Evolutionary conservation across 2,113 vertebrate species (phyloP).

Genomic region (Pelvicachromis taeniatus): DNA sequence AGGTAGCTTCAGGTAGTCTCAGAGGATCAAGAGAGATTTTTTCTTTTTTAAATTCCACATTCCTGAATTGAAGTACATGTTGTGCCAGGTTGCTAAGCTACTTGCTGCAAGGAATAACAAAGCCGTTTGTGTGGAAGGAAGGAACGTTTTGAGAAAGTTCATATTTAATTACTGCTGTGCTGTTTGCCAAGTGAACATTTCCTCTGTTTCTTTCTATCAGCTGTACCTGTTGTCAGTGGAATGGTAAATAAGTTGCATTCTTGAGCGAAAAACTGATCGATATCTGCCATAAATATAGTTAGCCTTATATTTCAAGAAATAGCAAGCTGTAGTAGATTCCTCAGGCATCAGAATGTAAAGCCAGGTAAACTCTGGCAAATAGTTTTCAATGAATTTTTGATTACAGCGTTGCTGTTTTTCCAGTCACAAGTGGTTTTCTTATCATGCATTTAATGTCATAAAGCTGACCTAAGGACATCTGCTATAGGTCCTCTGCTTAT

Average conservation of each 20-base stretch:
- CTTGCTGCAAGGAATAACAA: slow-evolving; percentile 4
- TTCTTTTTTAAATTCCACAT: not conserved
- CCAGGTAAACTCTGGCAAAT: not conserved
- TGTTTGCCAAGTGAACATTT: slow-evolving; percentile 11
- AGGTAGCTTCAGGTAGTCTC: slow-evolving; percentile 16
- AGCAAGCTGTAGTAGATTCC: not conserved
- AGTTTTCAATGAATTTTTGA: not conserved
- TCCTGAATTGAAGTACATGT: slow-evolving; percentile 48
- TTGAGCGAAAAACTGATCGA: not conserved
- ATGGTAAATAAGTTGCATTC: not conserved
- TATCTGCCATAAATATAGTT: not conserved
- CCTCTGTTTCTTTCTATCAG: not conserved
- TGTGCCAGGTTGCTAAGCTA: slow-evolving; percentile 47
- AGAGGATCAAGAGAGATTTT: not conserved
- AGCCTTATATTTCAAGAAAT: not conserved
- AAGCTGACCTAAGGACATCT: not conserved
- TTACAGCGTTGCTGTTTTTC: not conserved
- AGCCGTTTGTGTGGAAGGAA: not conserved
- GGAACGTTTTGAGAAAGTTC: slow-evolving; percentile 10
- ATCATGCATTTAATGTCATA: not conserved
- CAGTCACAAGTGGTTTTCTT: not conserved
- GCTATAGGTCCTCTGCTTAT: not conserved
- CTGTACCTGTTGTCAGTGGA: not conserved
- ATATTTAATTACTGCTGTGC: slow-evolving; percentile 22
- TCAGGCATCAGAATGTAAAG: not conserved